Evolutionary conservation across 2,888 invertebrate genomes (phyloP), one percentile per base, ranked within the genome.

Genomic region (Camptogramma bilineatum): DNA sequence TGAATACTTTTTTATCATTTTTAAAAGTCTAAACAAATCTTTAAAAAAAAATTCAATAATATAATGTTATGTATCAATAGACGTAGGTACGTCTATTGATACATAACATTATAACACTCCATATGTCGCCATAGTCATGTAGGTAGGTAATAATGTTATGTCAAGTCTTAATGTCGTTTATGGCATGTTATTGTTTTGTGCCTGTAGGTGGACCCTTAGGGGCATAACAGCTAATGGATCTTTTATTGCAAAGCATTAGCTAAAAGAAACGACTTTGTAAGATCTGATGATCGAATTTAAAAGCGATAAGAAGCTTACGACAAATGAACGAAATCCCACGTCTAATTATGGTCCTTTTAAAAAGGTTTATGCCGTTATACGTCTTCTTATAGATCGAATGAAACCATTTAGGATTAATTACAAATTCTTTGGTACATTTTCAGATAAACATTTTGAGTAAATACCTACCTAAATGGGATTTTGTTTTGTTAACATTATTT

Each of bases 401-500:
- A 56, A 56, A 50, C 52, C 53, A 50, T 46, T 50, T 58, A 4
- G 48, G 21, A 64, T 63, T 53, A 31, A 8, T 44, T 47, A 57
- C 57, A 18, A 28, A 52, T n/a, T n/a, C 10, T n/a, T 39, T 39
- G 39, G 10, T 13, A 39, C n/a, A n/a, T n/a, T n/a, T n/a, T n/a
- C n/a, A n/a, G n/a, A n/a, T 39, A 39, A 13, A 31, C 18, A 24
- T 61, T 28, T 28, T 5, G n/a, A n/a, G n/a, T n/a, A n/a, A n/a
- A n/a, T n/a, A n/a, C n/a, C n/a, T n/a, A n/a, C n/a, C n/a, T n/a
- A 28, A 28, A 28, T 28, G 28, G 5, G 28, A 28, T 7, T 28
- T 28, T 28, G 4, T 7, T 28, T 28, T 4, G 7, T 28, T 7
- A 4, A 28, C 7, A 1, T 28, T 28, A 28, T 28, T 4, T 28